Conservation (phyloP, 1,140 invertebrate genomes). For the Drosophila pallidifrons region DNA sequence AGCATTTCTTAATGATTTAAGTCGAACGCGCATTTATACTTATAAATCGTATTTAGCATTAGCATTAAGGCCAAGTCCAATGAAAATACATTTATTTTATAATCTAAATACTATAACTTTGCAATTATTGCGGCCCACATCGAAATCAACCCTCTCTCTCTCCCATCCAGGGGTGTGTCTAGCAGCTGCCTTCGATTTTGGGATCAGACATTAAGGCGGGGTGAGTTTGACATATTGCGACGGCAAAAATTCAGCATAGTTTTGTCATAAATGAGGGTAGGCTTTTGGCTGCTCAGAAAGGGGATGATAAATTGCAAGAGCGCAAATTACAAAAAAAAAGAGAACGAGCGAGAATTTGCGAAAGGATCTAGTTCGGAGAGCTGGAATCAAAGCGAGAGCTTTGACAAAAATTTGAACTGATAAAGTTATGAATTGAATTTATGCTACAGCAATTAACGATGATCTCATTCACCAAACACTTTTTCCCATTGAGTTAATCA, state of each 20-base stretch:
- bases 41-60: slow-evolving; percentile 34
- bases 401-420: too few species aligned
- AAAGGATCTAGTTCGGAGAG: slow-evolving; percentile 5
- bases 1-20: slow-evolving; percentile 31
- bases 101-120: slow-evolving; percentile 24
- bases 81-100: slow-evolving; percentile 60
- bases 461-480: background rate
- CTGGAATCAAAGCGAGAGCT: slow-evolving; percentile 25
- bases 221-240: slow-evolving; percentile 10
- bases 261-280: slow-evolving; percentile 41
- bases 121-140: slow-evolving; percentile 22
- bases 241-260: slow-evolving; percentile 22
- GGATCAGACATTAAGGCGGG: slow-evolving; percentile 30
- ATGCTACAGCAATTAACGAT: background rate
- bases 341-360: background rate
- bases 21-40: slow-evolving; percentile 41
- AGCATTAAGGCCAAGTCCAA: slow-evolving; percentile 36
- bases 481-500: background rate
- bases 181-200: slow-evolving; percentile 45
- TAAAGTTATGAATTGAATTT: background rate
- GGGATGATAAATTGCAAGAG: slow-evolving; percentile 14
- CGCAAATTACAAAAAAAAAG: background rate
- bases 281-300: background rate
- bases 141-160: slow-evolving; percentile 26
- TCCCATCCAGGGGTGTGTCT: slow-evolving; percentile 5